Base-by-base conservation (phyloP, 1,140 invertebrate species). In the Anthonomus grandis region DNA sequence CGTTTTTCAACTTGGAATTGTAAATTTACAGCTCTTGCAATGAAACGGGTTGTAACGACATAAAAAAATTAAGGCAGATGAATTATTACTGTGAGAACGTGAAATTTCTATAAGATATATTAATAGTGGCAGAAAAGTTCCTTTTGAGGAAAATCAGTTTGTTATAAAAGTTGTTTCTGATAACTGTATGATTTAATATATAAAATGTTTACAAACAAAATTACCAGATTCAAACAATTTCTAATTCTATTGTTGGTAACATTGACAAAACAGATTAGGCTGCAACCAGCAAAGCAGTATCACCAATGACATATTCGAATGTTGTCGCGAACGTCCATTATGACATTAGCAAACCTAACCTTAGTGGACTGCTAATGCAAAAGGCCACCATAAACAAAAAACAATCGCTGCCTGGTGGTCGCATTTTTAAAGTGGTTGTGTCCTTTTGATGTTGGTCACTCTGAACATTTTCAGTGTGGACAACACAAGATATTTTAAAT, bases 21-120 rank as follows among this genome's bases (percentile, higher is more conserved):
- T 52, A 52, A 52, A 52, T 52, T 52, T 41, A 52, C 49, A 41
- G 42, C 21, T 52, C 22, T 36, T 34, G 10, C 31, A 49, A 44
- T 52, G 15, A 41, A 52, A 25, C 37, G 39, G 12, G 25, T n/a
- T n/a, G 24, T 22, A 19, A n/a, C 3, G 15, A 47, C 24, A 27
- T 37, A 34, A 15, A 49, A 49, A 49, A 47, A 49, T 18, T 21
- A 5, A 13, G 38, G 13, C 13, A 9, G 21, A 21, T 49, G 47
- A 49, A 19, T 49, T 41, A 52, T 44, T 15, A 17, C 50, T 15
- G 27, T 6, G 6, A 31, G n/a, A 31, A 6, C 17, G 37, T 39
- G 17, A 17, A 39, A 39, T 39, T 15, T n/a, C n/a, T n/a, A n/a
- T n/a, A n/a, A n/a, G n/a, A n/a, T n/a, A n/a, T n/a, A n/a, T n/a